phyloP scores from a whole-genome alignment of 2,888 invertebrate genomes.

The Leptodirus hochenwartii region DNA sequence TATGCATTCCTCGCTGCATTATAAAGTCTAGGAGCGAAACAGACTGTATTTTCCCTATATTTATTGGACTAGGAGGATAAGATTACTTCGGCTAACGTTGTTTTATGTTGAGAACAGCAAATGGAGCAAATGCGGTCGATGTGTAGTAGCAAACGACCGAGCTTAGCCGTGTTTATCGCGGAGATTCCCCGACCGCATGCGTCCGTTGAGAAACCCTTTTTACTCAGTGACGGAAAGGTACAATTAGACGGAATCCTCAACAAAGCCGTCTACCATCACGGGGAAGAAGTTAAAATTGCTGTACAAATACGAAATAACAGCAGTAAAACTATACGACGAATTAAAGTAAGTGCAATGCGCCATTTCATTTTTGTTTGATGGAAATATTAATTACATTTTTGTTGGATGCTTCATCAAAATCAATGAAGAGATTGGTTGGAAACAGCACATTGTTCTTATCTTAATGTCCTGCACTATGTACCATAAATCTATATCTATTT shows the following conservation, averaged over 20 bases:
- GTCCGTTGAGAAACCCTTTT: conserved; percentile 62
- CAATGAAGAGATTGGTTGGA: no score
- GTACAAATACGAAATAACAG: conserved; percentile 64
- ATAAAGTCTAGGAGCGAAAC: conserved; percentile 10
- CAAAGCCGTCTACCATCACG: conserved; percentile 67
- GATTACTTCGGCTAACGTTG: no score
- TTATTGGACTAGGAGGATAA: no score
- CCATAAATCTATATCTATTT: no score
- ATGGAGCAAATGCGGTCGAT: conserved; percentile 8
- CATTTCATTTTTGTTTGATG: no score
- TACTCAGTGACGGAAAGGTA: conserved; percentile 69
- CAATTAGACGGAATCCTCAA: conserved; percentile 63
- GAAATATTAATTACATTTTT: no score
- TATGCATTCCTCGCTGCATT: no score
- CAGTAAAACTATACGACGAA: conserved; percentile 63
- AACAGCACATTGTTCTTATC: no score
- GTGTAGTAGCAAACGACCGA: conserved; percentile 23
- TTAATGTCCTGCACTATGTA: no score
- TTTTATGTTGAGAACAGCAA: no score
- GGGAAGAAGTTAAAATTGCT: conserved; percentile 58
- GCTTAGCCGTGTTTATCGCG: conserved; percentile 18
- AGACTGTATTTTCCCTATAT: no score
- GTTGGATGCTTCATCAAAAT: no score
- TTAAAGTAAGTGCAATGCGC: conserved; percentile 49
- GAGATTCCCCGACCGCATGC: conserved; percentile 46